Evolutionary conservation across 2,888 invertebrate species (phyloP).

Genomic region (Diplolepis rosae): DNA sequence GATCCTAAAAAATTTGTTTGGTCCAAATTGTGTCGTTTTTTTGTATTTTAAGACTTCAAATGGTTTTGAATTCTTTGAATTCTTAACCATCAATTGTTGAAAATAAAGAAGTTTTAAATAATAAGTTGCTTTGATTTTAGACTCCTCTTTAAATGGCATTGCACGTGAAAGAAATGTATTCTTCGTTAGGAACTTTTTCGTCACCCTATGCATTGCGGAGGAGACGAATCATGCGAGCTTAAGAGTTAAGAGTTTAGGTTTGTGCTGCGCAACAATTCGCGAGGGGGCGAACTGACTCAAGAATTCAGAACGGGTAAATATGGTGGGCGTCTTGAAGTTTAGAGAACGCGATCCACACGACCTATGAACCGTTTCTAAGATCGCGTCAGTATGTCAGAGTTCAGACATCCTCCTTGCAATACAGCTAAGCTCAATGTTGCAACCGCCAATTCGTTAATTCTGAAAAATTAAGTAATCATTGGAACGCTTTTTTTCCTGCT

Average conservation of each 20-base stretch:
- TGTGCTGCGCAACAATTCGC: constrained; percentile 63
- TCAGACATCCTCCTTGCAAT: constrained; percentile 25
- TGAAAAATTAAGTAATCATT: background rate
- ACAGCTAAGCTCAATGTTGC: background rate
- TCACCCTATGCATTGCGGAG: constrained; percentile 36
- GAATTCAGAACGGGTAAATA: constrained; percentile 68
- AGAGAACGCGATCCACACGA: constrained; percentile 58
- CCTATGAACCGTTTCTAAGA: constrained; percentile 52
- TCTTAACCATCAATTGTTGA: no score
- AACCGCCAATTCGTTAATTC: background rate
- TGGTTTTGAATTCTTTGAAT: no score
- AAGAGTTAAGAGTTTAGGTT: constrained; percentile 62
- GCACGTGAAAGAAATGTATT: background rate
- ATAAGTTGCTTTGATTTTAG: no score
- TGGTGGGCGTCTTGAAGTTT: constrained; percentile 61
- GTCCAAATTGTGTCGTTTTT: no score
- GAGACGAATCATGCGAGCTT: constrained; percentile 56
- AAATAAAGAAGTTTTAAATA: no score
- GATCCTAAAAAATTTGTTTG: no score
- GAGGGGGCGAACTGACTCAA: constrained; percentile 64
- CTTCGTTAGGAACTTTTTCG: background rate
- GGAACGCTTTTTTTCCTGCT: background rate
- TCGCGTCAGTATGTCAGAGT: constrained; percentile 51
- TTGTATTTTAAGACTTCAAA: no score
- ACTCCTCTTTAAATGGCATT: no score